phyloP scores from a whole-genome alignment of 2,888 invertebrate genomes.

The Cephus rjabovi region DNA sequence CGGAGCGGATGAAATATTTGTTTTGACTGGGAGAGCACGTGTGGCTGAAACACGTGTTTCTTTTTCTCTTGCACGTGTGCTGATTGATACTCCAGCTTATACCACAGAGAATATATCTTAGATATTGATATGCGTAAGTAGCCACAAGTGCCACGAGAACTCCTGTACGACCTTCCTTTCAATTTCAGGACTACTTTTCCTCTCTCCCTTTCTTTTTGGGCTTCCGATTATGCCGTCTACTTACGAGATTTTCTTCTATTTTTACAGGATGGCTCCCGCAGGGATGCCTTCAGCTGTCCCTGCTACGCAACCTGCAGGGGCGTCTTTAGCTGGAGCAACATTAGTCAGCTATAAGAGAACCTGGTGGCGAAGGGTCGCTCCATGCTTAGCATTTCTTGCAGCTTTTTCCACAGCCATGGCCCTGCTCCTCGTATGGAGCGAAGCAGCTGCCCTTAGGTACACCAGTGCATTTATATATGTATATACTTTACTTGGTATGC shows the following conservation, averaged over 20 bases:
- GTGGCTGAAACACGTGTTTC: neutral
- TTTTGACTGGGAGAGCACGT: neutral
- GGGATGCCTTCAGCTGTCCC: slow-evolving; percentile 24
- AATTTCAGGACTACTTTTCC: neutral
- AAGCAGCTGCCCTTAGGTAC: slow-evolving; percentile 77
- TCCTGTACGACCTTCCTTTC: neutral
- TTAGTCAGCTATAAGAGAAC: slow-evolving; percentile 48
- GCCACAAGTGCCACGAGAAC: neutral
- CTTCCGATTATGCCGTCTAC: neutral
- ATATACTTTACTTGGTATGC: neutral
- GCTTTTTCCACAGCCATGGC: slow-evolving; percentile 86
- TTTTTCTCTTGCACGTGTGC: neutral
- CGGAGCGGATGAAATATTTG: neutral
- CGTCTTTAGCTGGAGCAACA: slow-evolving; percentile 35
- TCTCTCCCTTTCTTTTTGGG: neutral
- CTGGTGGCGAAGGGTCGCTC: slow-evolving; percentile 70
- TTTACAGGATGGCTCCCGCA: slow-evolving; percentile 47
- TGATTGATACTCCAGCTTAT: neutral
- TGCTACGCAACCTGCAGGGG: slow-evolving; percentile 26
- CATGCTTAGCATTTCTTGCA: slow-evolving; percentile 79
- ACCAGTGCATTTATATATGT: neutral
- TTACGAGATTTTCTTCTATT: slow-evolving; percentile 5
- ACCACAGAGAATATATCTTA: neutral
- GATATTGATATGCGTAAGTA: neutral
- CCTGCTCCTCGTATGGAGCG: slow-evolving; percentile 82